phyloP scores from a whole-genome alignment of 2,888 invertebrate species.

The Trichopria drosophilae region DNA sequence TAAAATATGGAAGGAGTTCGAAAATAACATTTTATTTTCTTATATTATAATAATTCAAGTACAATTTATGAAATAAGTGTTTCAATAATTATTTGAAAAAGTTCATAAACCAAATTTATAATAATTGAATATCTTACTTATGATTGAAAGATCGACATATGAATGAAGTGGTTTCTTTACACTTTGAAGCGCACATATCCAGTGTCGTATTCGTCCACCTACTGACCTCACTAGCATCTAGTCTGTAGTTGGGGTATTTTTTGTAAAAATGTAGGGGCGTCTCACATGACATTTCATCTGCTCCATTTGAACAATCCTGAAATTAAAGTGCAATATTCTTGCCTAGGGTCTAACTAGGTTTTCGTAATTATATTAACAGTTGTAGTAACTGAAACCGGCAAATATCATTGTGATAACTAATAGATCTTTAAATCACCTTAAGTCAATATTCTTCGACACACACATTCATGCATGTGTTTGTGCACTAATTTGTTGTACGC shows the following conservation, averaged over 20 bases:
- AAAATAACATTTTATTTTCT: neutral
- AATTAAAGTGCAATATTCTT: slow-evolving; percentile 14
- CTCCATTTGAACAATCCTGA: slow-evolving; percentile 65
- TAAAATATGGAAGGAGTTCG: neutral
- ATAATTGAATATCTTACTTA: slow-evolving; percentile 53
- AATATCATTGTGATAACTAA: too few relatives aligned
- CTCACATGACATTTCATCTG: slow-evolving; percentile 62
- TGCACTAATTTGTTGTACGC: neutral
- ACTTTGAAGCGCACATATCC: slow-evolving; percentile 64
- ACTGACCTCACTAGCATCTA: slow-evolving; percentile 62
- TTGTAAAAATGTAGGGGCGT: slow-evolving; percentile 59
- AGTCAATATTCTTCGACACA: too few relatives aligned
- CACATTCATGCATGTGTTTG: too few relatives aligned
- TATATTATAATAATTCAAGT: too few relatives aligned
- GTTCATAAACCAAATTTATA: too few relatives aligned
- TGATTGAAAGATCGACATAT: slow-evolving; percentile 67
- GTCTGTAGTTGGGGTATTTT: slow-evolving; percentile 53
- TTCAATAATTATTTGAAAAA: too few relatives aligned
- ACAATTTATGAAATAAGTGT: too few relatives aligned
- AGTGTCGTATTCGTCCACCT: slow-evolving; percentile 62
- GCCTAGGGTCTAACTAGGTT: too few relatives aligned
- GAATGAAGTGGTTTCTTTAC: slow-evolving; percentile 60
- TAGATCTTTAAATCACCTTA: too few relatives aligned
- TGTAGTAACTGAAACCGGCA: too few relatives aligned
- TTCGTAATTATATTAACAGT: too few relatives aligned